A percentile compares a stretch with the other conserved stretches of the same genome.
phyloP scores from a whole-genome alignment of 2,113 vertebrate species.

The Erinaceus europaeus region DNA sequence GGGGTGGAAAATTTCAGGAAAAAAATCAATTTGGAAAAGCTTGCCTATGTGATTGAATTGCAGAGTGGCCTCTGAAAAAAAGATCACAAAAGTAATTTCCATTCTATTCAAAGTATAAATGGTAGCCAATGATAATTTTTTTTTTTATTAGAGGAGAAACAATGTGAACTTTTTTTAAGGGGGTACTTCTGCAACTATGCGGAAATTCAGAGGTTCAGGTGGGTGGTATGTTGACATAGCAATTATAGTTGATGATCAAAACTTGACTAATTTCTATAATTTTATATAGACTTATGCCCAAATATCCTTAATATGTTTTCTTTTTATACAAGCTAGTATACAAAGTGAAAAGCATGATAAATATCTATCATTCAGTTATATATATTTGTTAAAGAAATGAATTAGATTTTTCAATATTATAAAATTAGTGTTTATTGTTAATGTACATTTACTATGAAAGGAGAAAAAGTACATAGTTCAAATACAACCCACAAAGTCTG shows the following conservation, averaged over 20 bases:
- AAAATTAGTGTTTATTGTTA: background rate
- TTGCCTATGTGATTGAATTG: no score
- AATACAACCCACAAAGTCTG: background rate
- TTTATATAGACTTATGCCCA: background rate
- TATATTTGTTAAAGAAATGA: slow-evolving; percentile 6
- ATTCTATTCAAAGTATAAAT: background rate
- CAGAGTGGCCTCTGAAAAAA: background rate
- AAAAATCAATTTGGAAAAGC: no score
- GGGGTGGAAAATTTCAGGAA: background rate
- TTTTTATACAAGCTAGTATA: background rate
- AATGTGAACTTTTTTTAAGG: background rate
- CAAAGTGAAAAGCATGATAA: background rate
- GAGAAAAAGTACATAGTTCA: background rate
- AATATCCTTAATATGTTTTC: background rate
- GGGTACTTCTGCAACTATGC: background rate
- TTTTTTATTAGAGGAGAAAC: background rate
- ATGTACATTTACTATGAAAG: background rate
- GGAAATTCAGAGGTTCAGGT: background rate
- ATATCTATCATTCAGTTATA: background rate
- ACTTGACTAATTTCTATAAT: background rate
- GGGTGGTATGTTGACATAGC: background rate
- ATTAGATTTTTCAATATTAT: background rate
- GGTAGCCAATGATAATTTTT: background rate
- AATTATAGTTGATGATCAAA: background rate
- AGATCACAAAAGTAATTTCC: background rate